Evolutionary conservation across 2,888 invertebrate species (phyloP), one percentile per base, ranked within the genome.

Genomic region (Elegia similella): DNA sequence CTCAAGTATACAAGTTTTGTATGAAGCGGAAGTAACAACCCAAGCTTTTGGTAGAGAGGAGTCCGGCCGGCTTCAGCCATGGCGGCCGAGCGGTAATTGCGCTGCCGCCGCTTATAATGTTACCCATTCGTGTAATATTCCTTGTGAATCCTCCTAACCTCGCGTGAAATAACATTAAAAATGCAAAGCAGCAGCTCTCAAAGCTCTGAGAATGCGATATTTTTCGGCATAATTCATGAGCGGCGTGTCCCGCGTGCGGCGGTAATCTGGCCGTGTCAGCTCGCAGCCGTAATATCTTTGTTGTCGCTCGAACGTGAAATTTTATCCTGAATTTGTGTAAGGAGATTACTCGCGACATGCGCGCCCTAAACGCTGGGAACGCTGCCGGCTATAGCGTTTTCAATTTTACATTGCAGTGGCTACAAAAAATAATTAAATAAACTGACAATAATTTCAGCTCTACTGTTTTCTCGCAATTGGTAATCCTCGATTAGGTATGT

Each of bases 111-210:
- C 43, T 47, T 38, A 42, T 42, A 10, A 53, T 52, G 34, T 38
- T 38, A 34, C n/a, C 52, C 44, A 48, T 57, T 59, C 62, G 56
- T 58, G 56, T 54, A 59, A 62, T 56, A 58, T 57, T 59, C 58
- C 56, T 55, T 59, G 56, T 58, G 48, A 43, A 12, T 43, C 38
- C 29, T 53, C 53, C 32, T 30, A 15, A 10, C 30, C 34, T 50
- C 42, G 54, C 48, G 30, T 47, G 53, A 42, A 53, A 54, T 53
- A 48, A 54, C 43, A 48, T 50, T 54, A 42, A 38, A 48, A 54
- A 30, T 30, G 53, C 53, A 53, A 53, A 54, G 10, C 15, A 42
- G 52, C 53, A 16, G 29, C 32, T 30, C 38, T 52, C 44, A 38
- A 50, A 50, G 50, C 50, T 32, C 34, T 32, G 16, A 50, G 34